Evolutionary conservation across 1,140 invertebrate genomes (phyloP), one percentile per base, ranked within the genome.

Genomic region (Akabosia matsudoensis): DNA sequence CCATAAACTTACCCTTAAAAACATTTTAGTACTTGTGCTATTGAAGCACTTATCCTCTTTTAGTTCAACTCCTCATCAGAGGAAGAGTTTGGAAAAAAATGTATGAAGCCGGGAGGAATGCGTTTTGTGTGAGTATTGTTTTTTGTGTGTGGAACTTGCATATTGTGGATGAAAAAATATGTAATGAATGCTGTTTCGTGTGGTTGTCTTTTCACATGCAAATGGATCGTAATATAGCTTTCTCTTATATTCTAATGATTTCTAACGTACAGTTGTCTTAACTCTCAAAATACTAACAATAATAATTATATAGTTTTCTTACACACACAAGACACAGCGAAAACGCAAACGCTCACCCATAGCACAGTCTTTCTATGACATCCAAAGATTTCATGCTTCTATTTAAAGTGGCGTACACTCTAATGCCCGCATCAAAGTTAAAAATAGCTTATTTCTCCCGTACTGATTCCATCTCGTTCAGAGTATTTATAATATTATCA

Each of bases 391-490:
- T 67, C 7, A 56, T 26, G 72, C n/a, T n/a, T 75, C 78, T 79
- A 79, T 79, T 79, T 79, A 76, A 74, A 72, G 74, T 74, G 31
- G 52, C 61, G 70, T 79, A 70, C 33, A 67, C 61, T 31, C 28
- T 76, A 79, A 74, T 79, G 78, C 74, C 78, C 74, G 75, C 71
- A 76, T 79, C 74, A 51, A 54, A 72, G 74, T 71, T 79, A 79
- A 75, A 76, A 79, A 79, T 79, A 79, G 70, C 54, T 70, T 56
- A 13, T 75, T 70, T 37, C 54, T 56, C 54, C 54, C 54, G 10
- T 56, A 56, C 54, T 56, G 54, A 56, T 56, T 56, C 54, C 54
- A 56, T 56, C 54, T 56, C n/a, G 7, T 7, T 45, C 18, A n/a
- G 4, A 56, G 54, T 56, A 16, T 56, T 56, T 56, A 56, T 56